These are phyloP conservation scores for Coregonus clupeaformis DNA, from an alignment of 2,113 vertebrate genomes.

Conservation along the genomic window DNA sequence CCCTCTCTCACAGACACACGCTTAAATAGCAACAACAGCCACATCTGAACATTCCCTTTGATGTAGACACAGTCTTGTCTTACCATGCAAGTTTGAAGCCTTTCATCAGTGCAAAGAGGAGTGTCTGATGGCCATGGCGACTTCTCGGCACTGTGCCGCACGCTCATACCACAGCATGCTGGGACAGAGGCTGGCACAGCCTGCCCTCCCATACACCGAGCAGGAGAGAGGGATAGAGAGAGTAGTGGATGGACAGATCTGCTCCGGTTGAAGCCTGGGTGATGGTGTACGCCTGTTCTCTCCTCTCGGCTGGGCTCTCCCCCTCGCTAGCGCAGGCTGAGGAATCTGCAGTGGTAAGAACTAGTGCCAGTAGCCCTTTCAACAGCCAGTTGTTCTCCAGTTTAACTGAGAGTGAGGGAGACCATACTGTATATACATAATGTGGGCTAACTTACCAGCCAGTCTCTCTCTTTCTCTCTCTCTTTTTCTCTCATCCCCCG, in stretches of 20 bases:
- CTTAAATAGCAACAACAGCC: no score
- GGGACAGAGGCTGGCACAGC: no score
- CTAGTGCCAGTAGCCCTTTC: constrained; percentile 62
- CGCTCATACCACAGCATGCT: no score
- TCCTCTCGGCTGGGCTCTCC: constrained; percentile 26
- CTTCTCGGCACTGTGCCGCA: no score
- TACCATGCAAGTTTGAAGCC: no score
- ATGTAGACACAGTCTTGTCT: no score
- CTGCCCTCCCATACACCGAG: neutral
- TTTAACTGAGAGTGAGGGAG: constrained; percentile 45
- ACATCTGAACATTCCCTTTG: no score
- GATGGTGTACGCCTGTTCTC: constrained; percentile 20
- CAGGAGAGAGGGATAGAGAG: neutral
- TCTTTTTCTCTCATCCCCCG: constrained; percentile 34
- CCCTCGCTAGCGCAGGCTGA: constrained; percentile 29
- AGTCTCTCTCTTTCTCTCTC: constrained; percentile 25
- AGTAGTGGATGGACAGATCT: constrained; percentile 32
- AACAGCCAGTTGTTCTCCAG: constrained; percentile 29
- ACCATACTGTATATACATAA: no score
- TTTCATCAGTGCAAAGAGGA: no score
- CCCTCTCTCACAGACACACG: no score
- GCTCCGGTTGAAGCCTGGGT: constrained; percentile 16
- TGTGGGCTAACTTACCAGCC: no score
- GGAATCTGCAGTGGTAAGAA: constrained; percentile 47
- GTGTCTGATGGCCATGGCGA: no score